These are phyloP conservation scores for Buathra laborator DNA, from an alignment of 2,888 invertebrate species.

Conservation along the genomic window DNA sequence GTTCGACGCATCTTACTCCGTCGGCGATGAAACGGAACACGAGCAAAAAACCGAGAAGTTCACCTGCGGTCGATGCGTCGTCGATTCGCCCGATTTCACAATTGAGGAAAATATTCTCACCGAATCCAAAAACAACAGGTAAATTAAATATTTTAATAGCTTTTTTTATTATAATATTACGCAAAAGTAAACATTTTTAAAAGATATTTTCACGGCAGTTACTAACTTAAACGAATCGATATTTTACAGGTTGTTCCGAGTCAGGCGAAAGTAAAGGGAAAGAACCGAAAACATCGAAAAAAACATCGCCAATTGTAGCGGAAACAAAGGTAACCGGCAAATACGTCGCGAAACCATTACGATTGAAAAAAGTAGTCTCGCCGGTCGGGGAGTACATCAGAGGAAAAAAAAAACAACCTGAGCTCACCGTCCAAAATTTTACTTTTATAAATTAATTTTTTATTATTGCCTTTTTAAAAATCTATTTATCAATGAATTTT, in stretches of 20 bases:
- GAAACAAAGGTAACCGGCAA: background rate
- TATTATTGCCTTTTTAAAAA: no score
- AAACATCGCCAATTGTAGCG: background rate
- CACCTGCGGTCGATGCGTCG: slow-evolving; percentile 4
- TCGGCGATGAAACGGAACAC: no score
- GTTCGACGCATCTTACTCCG: background rate
- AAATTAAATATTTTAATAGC: background rate
- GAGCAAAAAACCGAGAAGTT: no score
- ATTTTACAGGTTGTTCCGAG: background rate
- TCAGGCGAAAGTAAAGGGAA: background rate
- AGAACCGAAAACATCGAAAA: background rate
- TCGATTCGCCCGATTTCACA: slow-evolving; percentile 27
- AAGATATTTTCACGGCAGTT: background rate
- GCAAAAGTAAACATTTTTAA: background rate
- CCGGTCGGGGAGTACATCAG: slow-evolving; percentile 71
- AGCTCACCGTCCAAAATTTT: background rate
- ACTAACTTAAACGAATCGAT: background rate
- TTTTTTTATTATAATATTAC: background rate
- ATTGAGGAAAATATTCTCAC: slow-evolving; percentile 38
- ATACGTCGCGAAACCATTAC: background rate
- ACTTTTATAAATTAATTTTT: no score
- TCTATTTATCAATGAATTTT: no score
- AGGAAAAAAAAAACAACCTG: slow-evolving; percentile 58
- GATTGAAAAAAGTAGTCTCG: slow-evolving; percentile 63
- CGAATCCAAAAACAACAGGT: background rate